Base-by-base conservation (phyloP, 2,888 invertebrate genomes). In the Pherbina coryleti region DNA sequence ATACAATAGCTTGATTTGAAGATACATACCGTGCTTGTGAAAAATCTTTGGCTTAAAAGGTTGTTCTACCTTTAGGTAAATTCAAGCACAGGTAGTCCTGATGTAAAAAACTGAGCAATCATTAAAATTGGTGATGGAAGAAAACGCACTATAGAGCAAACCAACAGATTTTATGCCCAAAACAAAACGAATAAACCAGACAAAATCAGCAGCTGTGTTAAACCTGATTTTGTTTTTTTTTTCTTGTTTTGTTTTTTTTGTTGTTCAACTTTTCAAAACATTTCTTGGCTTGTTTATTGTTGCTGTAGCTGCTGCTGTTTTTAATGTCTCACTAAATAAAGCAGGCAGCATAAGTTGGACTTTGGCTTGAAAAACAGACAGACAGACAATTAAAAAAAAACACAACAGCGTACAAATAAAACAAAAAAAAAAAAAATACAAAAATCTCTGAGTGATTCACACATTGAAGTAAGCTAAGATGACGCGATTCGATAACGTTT, bases 401-500 rank as follows among this genome's bases (percentile, higher is more conserved):
- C n/a, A 67, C 44, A 67, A 4, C 66, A 69, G 28, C 49, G 22
- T 17, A 2, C 3, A n/a, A 64, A 31, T 22, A 14, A 17, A 9
- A 22, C 51, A n/a, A 22, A 64, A 44, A 28, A 31, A 64, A 49
- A 62, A 31, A 19, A 57, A 28, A 49, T 22, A 53, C 11, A 75
- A 75, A 75, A 67, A 66, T 67, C 37, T 55, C 67, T 14, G 53
- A 55, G 44, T 75, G 75, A 75, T 75, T 75, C 75, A 75, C 66
- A 75, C 66, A 55, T 17, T 64, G n/a, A 64, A 31, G 64, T n/a
- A 3, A 31, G 25, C 28, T 28, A 31, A 28, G 28, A 64, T n/a
- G 64, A 31, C 64, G 64, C 17, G 11, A 31, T 28, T 44, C 28
- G 28, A 64, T 9, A 28, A 34, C 31, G 5, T 14, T 11, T 22